A percentile compares a stretch with the other conserved stretches of the same genome.
Conservation (phyloP, 2,888 invertebrate genomes). For the Blastobasis lacticolella region DNA sequence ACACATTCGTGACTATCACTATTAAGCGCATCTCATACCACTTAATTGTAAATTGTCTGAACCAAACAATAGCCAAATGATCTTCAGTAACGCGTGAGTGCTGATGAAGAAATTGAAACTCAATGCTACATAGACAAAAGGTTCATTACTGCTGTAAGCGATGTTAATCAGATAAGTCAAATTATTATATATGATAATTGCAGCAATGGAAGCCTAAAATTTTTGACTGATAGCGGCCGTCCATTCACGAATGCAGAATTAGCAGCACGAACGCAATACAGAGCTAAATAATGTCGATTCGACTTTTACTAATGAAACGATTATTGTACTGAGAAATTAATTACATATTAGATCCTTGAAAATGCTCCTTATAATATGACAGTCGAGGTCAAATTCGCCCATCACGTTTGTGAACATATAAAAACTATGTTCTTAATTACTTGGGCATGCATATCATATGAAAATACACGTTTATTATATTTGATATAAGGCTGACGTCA, state of each 20-base stretch:
- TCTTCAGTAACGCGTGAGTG: too few species aligned
- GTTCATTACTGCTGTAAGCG: too few species aligned
- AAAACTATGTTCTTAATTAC: conserved; percentile 50
- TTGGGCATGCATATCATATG: conserved; percentile 38
- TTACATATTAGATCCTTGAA: conserved; percentile 44
- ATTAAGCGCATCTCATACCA: too few species aligned
- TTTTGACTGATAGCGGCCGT: conserved; percentile 12
- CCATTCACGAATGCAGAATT: conserved; percentile 20
- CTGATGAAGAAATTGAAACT: conserved; percentile 23
- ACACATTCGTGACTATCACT: too few species aligned
- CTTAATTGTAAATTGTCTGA: too few species aligned
- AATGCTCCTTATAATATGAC: conserved; percentile 34
- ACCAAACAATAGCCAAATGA: too few species aligned
- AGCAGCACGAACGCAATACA: conserved; percentile 21
- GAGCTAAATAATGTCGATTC: conserved; percentile 15
- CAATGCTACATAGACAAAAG: conserved; percentile 8
- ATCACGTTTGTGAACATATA: conserved; percentile 35
- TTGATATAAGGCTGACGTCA: conserved; percentile 46
- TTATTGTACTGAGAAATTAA: conserved; percentile 22
- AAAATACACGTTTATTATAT: conserved; percentile 34
- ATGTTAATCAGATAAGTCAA: too few species aligned
- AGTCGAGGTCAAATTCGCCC: conserved; percentile 38
- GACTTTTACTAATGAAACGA: conserved; percentile 17
- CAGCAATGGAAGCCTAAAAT: not conserved
- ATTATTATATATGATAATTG: not conserved